Evolutionary conservation across 2,797 vertebrate species (phyloP).

Genomic region (Enteromius argenteus): DNA sequence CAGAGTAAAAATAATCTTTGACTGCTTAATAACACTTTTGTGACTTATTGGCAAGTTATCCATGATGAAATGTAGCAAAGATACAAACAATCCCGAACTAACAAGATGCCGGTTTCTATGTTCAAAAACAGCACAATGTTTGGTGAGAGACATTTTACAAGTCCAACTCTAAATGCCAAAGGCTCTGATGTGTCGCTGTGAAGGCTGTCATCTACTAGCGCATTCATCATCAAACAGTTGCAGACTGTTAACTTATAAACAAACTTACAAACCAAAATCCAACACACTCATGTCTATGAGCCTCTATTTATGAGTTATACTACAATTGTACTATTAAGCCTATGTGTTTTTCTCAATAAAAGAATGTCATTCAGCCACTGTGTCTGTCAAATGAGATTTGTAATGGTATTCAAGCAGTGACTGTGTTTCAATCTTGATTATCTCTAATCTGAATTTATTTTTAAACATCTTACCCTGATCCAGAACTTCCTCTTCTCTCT

Average conservation of each 20-base stretch:
- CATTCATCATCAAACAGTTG: not conserved
- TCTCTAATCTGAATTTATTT: conserved; percentile 23
- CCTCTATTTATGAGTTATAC: not conserved
- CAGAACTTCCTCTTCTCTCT: conserved; percentile 79
- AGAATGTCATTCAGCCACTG: not conserved
- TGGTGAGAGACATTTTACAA: not conserved
- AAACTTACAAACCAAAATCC: not conserved
- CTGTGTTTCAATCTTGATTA: conserved; percentile 18
- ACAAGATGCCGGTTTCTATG: not conserved
- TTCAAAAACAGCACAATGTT: not conserved
- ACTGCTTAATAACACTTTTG: not conserved
- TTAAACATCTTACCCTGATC: conserved; percentile 84
- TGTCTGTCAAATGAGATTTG: not conserved
- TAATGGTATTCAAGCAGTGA: not conserved
- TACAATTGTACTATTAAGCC: not conserved
- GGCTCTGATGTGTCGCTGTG: not conserved
- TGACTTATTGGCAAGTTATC: not conserved
- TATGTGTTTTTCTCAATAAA: not conserved
- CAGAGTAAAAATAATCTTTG: not conserved
- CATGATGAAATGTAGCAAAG: not conserved
- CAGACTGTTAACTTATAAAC: not conserved
- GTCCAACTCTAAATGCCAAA: not conserved
- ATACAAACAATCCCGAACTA: not conserved
- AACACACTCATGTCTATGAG: not conserved
- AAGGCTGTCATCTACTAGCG: not conserved